Evolutionary conservation across 2,113 vertebrate species (phyloP), one percentile per base, ranked within the genome.

Genomic region (Protomyctophum bolini): DNA sequence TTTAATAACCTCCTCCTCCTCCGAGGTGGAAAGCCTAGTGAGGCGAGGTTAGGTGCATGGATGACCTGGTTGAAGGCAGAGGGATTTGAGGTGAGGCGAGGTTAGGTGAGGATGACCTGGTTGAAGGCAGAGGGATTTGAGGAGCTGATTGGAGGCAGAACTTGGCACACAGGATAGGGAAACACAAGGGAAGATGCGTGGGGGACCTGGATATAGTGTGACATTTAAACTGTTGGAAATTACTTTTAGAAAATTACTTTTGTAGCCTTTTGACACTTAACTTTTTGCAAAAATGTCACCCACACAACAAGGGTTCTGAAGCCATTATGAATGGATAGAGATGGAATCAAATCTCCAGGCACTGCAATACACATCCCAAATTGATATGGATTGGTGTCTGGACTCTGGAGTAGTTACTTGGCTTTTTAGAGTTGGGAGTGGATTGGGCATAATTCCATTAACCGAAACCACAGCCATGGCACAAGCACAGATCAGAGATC

Each of bases 311-410:
- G 47, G 70, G 28, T 49, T 65, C 14, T 41, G 47, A 55, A 72
- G 5, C 70, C 49, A 5, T 70, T 68, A 61, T 14, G 63, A 28
- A 57, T 21, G 21, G 21, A 11, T 12, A 66, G 29, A 68, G 28
- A 64, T 3, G 33, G 45, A 70, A 65, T 65, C 8, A 7, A 64
- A 56, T 28, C 7, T 28, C 14, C 63, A 56, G 46, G 58, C 29
- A 49, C 29, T 21, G 2, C 8, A 47, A 51, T 28, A 45, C 6
- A 50, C 49, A 28, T 4, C n/a, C 10, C n/a, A 60, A 6, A n/a
- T 0, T 49, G 58, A 54, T 49, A 4, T 66, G 15, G 29, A 52
- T 14, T 8, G 49, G 3, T 68, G 14, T 64, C 14, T 64, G 12
- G 55, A 8, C 10, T 64, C 14, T 64, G 12, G 55, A 8, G 11